Percentiles rank a stretch among this genome's conserved stretches.
Evolutionary conservation across 2,888 invertebrate species (phyloP).

Genomic region (Oithona nana): DNA sequence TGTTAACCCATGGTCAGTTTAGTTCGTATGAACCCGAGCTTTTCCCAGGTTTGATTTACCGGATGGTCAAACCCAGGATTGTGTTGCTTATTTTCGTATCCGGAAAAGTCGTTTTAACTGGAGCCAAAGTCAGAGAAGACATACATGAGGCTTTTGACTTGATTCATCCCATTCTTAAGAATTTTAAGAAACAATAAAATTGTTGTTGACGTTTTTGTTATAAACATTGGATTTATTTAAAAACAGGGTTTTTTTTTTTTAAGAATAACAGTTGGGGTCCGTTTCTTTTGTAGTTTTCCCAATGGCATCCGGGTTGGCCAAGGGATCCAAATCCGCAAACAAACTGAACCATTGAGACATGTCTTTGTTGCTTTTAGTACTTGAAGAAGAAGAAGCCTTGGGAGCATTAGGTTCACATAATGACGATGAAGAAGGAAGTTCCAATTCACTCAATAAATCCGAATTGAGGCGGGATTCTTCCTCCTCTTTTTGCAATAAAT

Average conservation of each 20-base stretch:
- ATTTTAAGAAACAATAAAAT: slow-evolving; percentile 60
- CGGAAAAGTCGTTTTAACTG: slow-evolving; percentile 94
- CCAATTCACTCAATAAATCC: background rate
- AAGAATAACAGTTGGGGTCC: slow-evolving; percentile 15
- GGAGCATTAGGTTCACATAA: background rate
- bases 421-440: too few species aligned
- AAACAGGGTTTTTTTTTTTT: background rate
- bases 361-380: background rate
- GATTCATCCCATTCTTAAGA: slow-evolving; percentile 82
- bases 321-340: slow-evolving; percentile 78
- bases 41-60: slow-evolving; percentile 93
- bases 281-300: slow-evolving; percentile 24
- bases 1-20: slow-evolving; percentile 62
- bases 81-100: slow-evolving; percentile 95
- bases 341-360: slow-evolving; percentile 55
- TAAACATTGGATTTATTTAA: background rate
- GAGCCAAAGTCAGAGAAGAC: slow-evolving; percentile 76
- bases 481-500: background rate
- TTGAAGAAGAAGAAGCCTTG: background rate
- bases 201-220: too few species aligned
- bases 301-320: slow-evolving; percentile 56
- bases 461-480: background rate
- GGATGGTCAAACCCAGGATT: slow-evolving; percentile 88
- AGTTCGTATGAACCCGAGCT: slow-evolving; percentile 86
- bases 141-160: slow-evolving; percentile 82